Evolutionary conservation across 2,888 invertebrate genomes (phyloP).

Genomic region (Drosophila paranaensis): DNA sequence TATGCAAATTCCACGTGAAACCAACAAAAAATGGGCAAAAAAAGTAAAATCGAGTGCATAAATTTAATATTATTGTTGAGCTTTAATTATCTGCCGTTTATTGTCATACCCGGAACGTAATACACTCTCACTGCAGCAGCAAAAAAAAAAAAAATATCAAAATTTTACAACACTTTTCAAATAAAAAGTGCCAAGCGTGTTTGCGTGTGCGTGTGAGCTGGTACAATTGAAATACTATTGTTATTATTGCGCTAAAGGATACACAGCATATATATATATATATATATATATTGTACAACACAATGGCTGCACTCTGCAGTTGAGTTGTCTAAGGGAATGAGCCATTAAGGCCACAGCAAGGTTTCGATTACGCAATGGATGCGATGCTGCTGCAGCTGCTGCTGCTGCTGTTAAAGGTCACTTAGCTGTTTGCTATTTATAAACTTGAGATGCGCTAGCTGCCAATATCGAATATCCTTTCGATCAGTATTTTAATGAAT

Average conservation of each 20-base stretch:
- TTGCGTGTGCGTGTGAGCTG: neutral
- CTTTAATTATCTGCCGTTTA: conserved; percentile 76
- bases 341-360: conserved; percentile 2
- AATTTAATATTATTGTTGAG: conserved; percentile 69
- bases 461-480: neutral
- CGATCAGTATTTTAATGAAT: neutral
- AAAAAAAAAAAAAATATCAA: neutral
- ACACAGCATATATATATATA: neutral
- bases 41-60: conserved; percentile 52
- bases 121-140: conserved; percentile 29
- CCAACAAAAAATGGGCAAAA: conserved; percentile 14
- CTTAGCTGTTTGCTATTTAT: neutral
- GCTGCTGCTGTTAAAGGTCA: conserved; percentile 5
- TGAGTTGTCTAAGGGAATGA: neutral
- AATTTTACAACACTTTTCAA: conserved; percentile 7
- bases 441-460: neutral
- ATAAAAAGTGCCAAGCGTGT: conserved; percentile 2
- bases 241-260: neutral
- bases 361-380: conserved; percentile 5
- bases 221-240: conserved; percentile 10
- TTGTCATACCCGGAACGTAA: conserved; percentile 50
- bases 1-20: conserved; percentile 65
- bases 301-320: neutral
- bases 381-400: neutral
- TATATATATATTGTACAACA: neutral